Conservation (phyloP, 2,113 vertebrate species). For the Catagonus wagneri region DNA sequence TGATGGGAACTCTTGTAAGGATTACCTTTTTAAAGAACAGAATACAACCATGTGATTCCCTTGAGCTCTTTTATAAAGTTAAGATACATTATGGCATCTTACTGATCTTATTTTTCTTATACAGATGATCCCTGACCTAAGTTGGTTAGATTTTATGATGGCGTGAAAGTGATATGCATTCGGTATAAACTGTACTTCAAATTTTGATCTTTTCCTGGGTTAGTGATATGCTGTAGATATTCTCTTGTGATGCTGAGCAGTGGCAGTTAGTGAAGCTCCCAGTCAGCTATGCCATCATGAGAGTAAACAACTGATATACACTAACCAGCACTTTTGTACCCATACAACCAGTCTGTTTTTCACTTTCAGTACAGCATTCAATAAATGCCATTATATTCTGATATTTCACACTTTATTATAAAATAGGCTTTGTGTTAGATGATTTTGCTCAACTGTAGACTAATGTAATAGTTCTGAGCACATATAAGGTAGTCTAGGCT, state of each 20-base stretch:
- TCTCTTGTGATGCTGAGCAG: neutral
- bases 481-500: neutral
- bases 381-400: neutral
- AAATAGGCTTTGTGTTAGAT: neutral
- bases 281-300: neutral
- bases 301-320: neutral
- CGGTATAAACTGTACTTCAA: neutral
- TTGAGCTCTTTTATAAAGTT: neutral
- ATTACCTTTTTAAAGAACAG: neutral
- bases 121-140: neutral
- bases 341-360: neutral
- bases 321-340: neutral
- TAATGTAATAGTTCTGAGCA: neutral
- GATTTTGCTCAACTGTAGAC: neutral
- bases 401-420: neutral
- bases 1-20: too few species aligned
- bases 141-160: neutral
- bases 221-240: neutral
- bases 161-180: neutral
- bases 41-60: neutral
- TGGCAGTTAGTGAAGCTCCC: neutral
- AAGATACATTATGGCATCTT: neutral
- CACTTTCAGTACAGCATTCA: neutral
- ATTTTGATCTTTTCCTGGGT: neutral
- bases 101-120: slow-evolving; percentile 33